phyloP scores from a whole-genome alignment of 2,888 invertebrate genomes.

The Lasioglossum oenotherae region DNA sequence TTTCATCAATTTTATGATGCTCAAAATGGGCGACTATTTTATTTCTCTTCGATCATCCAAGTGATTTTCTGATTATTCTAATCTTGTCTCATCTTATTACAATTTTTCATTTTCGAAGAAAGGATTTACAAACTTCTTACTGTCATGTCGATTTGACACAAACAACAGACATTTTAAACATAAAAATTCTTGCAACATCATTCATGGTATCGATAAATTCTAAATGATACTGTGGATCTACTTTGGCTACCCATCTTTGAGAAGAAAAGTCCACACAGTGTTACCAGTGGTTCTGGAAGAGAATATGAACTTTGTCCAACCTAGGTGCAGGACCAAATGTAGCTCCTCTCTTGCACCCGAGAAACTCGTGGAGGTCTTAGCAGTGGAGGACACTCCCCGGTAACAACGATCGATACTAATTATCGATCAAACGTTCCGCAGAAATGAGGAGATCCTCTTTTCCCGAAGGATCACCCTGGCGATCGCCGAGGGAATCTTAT shows the following conservation, averaged over 20 bases:
- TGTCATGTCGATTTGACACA: too few relatives aligned
- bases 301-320: neutral
- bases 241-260: too few relatives aligned
- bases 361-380: neutral
- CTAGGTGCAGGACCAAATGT: neutral
- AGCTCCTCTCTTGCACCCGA: neutral
- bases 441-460: neutral
- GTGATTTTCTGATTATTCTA: too few relatives aligned
- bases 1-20: neutral
- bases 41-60: neutral
- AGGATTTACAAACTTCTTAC: neutral
- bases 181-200: too few relatives aligned
- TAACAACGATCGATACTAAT: neutral
- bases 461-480: neutral
- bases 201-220: too few relatives aligned
- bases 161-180: too few relatives aligned
- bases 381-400: neutral
- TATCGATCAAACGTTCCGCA: neutral
- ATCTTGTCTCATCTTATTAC: too few relatives aligned
- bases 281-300: too few relatives aligned
- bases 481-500: slow-evolving; percentile 4
- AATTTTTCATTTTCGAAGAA: neutral
- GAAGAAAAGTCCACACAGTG: too few relatives aligned
- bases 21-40: neutral
- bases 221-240: too few relatives aligned